A percentile compares a stretch with the other conserved stretches of the same genome.
Evolutionary conservation across 2,888 invertebrate species (phyloP).

Genomic region (Trachelus troglodyta): DNA sequence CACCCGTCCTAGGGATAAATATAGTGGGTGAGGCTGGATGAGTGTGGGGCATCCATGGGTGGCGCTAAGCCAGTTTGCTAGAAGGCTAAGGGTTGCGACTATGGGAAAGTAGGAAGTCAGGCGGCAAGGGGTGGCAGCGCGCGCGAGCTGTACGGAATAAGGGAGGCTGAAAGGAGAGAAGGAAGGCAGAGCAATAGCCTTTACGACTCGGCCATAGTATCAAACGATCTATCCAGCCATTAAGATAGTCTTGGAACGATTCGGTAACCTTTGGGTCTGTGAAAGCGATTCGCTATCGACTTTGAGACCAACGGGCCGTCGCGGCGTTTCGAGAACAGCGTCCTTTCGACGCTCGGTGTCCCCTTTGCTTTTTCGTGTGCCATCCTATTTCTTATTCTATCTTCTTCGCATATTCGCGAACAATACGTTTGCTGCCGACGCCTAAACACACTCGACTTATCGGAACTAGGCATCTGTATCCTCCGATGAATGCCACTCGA

Average conservation of each 20-base stretch:
- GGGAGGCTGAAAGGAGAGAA: slow-evolving; percentile 35
- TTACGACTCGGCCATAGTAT: slow-evolving; percentile 67
- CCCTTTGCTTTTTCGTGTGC: slow-evolving; percentile 33
- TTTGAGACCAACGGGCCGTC: slow-evolving; percentile 45
- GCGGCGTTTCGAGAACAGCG: slow-evolving; percentile 49
- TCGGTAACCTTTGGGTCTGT: slow-evolving; percentile 66
- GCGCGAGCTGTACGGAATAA: slow-evolving; percentile 21
- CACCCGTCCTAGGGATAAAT: slow-evolving; percentile 41
- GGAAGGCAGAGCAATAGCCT: slow-evolving; percentile 64
- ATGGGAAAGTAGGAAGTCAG: slow-evolving; percentile 23
- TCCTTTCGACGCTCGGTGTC: slow-evolving; percentile 29
- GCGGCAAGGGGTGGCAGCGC: slow-evolving; percentile 19
- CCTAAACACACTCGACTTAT: neutral
- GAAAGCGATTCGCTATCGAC: slow-evolving; percentile 65
- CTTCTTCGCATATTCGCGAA: slow-evolving; percentile 7
- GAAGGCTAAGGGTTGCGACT: slow-evolving; percentile 35
- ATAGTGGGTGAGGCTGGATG: slow-evolving; percentile 43
- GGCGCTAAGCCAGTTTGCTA: slow-evolving; percentile 53
- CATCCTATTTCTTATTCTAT: slow-evolving; percentile 22
- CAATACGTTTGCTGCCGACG: neutral
- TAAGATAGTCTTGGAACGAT: slow-evolving; percentile 67
- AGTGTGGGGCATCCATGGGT: slow-evolving; percentile 33
- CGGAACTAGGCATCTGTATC: neutral
- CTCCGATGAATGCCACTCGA: neutral
- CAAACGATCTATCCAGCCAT: slow-evolving; percentile 66